These are phyloP conservation scores for Drosophila suzukii DNA, from an alignment of 1,140 invertebrate genomes.

Conservation along the genomic window DNA sequence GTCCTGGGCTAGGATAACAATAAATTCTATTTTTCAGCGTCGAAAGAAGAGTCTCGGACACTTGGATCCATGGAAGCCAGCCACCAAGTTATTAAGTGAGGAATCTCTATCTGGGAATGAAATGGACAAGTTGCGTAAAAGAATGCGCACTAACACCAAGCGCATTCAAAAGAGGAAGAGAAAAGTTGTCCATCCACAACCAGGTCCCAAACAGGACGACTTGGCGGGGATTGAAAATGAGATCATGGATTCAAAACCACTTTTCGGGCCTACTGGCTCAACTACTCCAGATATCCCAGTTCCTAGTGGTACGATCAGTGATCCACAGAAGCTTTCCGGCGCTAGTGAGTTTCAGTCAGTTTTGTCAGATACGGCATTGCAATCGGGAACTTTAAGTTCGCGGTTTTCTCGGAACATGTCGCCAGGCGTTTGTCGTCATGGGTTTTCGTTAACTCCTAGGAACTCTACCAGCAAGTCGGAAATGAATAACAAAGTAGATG, in stretches of 20 bases:
- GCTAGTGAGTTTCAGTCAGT: too few species aligned
- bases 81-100: conserved; percentile 6
- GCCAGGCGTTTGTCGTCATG: neutral
- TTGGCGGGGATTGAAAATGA: too few species aligned
- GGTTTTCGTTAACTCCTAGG: neutral
- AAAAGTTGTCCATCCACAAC: neutral
- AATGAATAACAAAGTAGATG: neutral
- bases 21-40: neutral
- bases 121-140: conserved; percentile 27
- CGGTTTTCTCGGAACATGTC: neutral
- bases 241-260: neutral
- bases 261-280: neutral
- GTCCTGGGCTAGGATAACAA: too few species aligned
- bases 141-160: conserved; percentile 27
- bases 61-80: conserved; percentile 20
- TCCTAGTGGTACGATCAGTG: neutral
- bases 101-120: conserved; percentile 42
- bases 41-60: neutral
- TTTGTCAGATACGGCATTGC: neutral
- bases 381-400: neutral
- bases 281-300: neutral
- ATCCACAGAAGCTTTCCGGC: too few species aligned
- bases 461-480: neutral
- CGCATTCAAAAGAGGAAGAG: neutral
- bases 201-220: neutral